Evolutionary conservation across 2,888 invertebrate species (phyloP), one percentile per base, ranked within the genome.

Genomic region (Vanessa cardui): DNA sequence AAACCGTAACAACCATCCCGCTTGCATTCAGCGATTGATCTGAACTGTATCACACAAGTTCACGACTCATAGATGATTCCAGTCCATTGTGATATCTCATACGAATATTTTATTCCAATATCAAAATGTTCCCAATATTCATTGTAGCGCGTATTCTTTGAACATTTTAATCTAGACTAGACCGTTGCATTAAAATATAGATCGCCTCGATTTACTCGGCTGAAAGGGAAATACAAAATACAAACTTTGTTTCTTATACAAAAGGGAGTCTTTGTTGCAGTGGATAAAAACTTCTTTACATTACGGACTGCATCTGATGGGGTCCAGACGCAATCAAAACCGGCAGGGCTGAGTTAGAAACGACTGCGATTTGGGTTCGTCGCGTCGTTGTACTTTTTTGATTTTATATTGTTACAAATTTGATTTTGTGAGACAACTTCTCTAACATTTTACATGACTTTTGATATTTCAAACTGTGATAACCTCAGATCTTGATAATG

Each of bases 211-310:
- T 65, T 63, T 72, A 66, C 62, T 71, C 64, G 71, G 74, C 75
- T 79, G 78, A 76, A 77, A 76, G 72, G 76, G 71, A 74, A 76
- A 74, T 65, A 72, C 62, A 73, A 76, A 39, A 74, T 71, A 79
- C 77, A 80, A 82, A 83, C 81, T 83, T 85, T 87, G 85, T 86
- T 81, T 83, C 77, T 77, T 73, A 72, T 65, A 72, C 66, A 84
- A 85, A 84, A 15, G 79, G 77, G 72, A 72, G 74, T 79, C 80
- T 87, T 85, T 84, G 83, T 79, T 79, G 84, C 81, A 86, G 84
- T 84, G 74, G 76, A 72, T 81, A 77, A 80, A 81, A 84, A 83
- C 83, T 86, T 88, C 85, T 87, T 87, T 87, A 83, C 80, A 82
- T 84, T 85, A 82, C 70, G 78, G 76, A 59, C 80, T 87, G 88